Conservation (phyloP, 2,113 vertebrate species). For the Caranx melampygus region DNA sequence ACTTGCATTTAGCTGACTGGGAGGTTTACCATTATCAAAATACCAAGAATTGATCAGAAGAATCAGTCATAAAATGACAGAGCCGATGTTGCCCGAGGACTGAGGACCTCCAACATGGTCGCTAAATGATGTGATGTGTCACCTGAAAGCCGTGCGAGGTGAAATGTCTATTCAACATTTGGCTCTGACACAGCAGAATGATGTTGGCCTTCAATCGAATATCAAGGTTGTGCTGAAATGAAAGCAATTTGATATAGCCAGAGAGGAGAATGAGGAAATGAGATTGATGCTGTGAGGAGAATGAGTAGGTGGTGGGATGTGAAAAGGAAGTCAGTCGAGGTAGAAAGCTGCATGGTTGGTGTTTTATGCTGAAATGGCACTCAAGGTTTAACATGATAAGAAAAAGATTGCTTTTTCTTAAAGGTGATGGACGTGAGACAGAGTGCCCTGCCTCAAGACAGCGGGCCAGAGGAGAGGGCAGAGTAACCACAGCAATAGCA, state of each 20-base stretch:
- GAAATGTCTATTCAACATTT: slow-evolving; percentile 59
- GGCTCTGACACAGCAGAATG: slow-evolving; percentile 66
- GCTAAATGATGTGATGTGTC: slow-evolving; percentile 47
- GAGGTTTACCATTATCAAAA: slow-evolving; percentile 21
- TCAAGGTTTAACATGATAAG: slow-evolving; percentile 14
- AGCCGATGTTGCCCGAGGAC: slow-evolving; percentile 20
- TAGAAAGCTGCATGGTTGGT: slow-evolving; percentile 36
- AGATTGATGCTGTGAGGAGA: slow-evolving; percentile 62
- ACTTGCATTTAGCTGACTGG: neutral
- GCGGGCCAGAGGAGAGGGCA: neutral
- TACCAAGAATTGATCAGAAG: slow-evolving; percentile 22
- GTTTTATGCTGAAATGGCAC: slow-evolving; percentile 54
- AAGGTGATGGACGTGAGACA: neutral
- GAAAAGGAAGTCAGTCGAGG: slow-evolving; percentile 41
- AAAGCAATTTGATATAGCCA: slow-evolving; percentile 69
- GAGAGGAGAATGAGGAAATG: slow-evolving; percentile 61
- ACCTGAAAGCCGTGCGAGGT: slow-evolving; percentile 45
- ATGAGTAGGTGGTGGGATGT: slow-evolving; percentile 35
- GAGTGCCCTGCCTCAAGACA: neutral
- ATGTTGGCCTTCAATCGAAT: slow-evolving; percentile 60
- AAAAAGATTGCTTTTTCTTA: slow-evolving; percentile 41
- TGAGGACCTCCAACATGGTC: slow-evolving; percentile 24
- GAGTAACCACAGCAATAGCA: slow-evolving; percentile 9
- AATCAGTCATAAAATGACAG: slow-evolving; percentile 17
- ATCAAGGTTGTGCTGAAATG: slow-evolving; percentile 70